Percentiles rank a stretch among this genome's conserved stretches.
Conservation (phyloP, 1,140 invertebrate genomes). For the Bactericera cockerelli region DNA sequence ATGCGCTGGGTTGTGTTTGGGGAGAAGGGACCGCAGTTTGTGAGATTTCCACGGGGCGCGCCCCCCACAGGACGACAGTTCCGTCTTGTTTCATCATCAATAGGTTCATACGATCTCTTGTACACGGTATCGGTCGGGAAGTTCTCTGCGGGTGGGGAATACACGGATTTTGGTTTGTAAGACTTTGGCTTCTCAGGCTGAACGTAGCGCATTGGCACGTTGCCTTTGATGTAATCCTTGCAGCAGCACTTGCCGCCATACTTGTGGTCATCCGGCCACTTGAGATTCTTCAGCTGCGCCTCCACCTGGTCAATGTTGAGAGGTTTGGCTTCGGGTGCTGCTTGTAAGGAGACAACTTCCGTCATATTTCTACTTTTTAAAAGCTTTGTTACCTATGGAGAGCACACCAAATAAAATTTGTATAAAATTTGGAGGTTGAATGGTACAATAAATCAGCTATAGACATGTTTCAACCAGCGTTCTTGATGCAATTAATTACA, state of each 20-base stretch:
- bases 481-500: no score
- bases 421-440: no score
- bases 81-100: background rate
- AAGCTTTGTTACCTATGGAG: no score
- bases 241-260: background rate
- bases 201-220: background rate
- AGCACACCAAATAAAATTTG: no score
- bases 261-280: background rate
- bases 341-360: no score
- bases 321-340: background rate
- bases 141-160: background rate
- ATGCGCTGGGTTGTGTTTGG: constrained; percentile 11
- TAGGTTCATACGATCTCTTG: background rate
- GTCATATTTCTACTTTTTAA: no score
- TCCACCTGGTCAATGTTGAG: background rate
- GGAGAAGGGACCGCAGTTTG: background rate
- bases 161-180: background rate
- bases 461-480: no score
- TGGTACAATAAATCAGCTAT: no score
- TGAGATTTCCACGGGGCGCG: background rate
- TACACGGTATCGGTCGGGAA: background rate
- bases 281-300: background rate
- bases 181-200: background rate
- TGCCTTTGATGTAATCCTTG: background rate
- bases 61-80: background rate